Percentiles rank a stretch among this genome's conserved stretches.
phyloP scores from a whole-genome alignment of 2,888 invertebrate species.

The Pseudeuparius sepicola region DNA sequence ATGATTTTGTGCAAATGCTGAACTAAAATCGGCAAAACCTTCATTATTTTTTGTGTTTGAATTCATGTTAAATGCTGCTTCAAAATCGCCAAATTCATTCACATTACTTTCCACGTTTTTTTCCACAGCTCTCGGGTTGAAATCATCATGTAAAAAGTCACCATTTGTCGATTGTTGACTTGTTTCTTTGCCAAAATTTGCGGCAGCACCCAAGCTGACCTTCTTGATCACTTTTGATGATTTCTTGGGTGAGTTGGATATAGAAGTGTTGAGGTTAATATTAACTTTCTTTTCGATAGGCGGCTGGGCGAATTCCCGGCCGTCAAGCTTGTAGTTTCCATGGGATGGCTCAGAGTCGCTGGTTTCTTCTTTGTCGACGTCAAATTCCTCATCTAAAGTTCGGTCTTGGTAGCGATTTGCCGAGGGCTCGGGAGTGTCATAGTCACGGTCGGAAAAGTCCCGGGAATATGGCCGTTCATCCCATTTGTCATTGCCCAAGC shows the following conservation, averaged over 20 bases:
- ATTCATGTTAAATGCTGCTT: constrained; percentile 51
- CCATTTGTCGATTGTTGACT: constrained; percentile 28
- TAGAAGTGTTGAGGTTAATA: constrained; percentile 40
- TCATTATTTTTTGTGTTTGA: constrained; percentile 35
- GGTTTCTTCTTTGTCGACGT: constrained; percentile 55
- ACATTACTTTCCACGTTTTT: constrained; percentile 18
- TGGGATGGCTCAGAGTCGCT: constrained; percentile 50
- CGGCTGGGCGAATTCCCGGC: constrained; percentile 28
- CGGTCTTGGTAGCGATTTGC: constrained; percentile 30
- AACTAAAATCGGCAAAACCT: constrained; percentile 74
- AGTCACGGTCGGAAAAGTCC: constrained; percentile 34
- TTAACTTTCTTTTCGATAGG: constrained; percentile 35
- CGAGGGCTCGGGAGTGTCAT: constrained; percentile 29
- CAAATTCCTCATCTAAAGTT: constrained; percentile 48
- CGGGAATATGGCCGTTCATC: constrained; percentile 32
- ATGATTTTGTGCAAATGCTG: too few species aligned
- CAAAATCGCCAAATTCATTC: constrained; percentile 70
- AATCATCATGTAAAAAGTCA: constrained; percentile 51
- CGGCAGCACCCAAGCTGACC: constrained; percentile 51
- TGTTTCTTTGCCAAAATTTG: constrained; percentile 51
- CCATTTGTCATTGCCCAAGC: constrained; percentile 33
- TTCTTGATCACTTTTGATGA: constrained; percentile 42
- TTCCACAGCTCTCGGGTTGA: constrained; percentile 48
- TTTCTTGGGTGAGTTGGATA: constrained; percentile 37
- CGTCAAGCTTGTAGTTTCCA: constrained; percentile 26